Base-by-base conservation (phyloP, 2,888 invertebrate genomes). In the Orthosia gothica region DNA sequence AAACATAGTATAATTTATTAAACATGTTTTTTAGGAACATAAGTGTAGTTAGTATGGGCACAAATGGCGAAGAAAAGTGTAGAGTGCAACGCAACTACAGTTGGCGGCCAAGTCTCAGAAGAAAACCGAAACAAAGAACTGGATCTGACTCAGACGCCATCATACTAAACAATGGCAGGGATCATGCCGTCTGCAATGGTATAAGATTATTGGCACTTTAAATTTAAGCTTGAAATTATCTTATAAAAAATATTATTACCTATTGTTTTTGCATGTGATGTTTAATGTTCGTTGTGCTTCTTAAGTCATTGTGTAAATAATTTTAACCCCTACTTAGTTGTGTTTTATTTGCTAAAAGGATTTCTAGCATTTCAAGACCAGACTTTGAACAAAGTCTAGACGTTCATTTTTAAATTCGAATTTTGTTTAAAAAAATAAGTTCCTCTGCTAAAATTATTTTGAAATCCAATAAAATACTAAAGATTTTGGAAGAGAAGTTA, bases 121-220 rank as follows among this genome's bases (percentile, higher is more conserved):
- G 97, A 85, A 98, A 98, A 83, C 93, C 90, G 71, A 97, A 97
- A 87, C 97, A 96, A 83, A 93, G 97, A 74, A 97, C 97, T 16
- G 97, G 97, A 0, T 97, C 97, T 0, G 96, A 96, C 82, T 97
- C 97, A 5, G 97, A 97, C 65, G 97, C 97, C 52, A 97, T 97
- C n/a, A 95, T 97, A 7, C 92, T 98, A 26, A 98, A 98, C 86
- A 98, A 98, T 90, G 98, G 98, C 61, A 97, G 98, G 64, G 98
- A 98, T 89, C 98, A 98, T 89, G 97, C 98, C 23, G 98, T 97
- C 88, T 98, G 98, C 89, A 98, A 98, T 90, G 97, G 97, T 97
- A 93, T 94, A 92, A 84, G 20, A 73, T 26, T 63, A 64, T 54
- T 58, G 3, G 47, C 12, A 64, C 15, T 20, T 23, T 32, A 50